phyloP scores from a whole-genome alignment of 2,797 vertebrate genomes.

The Sebastes itinus region DNA sequence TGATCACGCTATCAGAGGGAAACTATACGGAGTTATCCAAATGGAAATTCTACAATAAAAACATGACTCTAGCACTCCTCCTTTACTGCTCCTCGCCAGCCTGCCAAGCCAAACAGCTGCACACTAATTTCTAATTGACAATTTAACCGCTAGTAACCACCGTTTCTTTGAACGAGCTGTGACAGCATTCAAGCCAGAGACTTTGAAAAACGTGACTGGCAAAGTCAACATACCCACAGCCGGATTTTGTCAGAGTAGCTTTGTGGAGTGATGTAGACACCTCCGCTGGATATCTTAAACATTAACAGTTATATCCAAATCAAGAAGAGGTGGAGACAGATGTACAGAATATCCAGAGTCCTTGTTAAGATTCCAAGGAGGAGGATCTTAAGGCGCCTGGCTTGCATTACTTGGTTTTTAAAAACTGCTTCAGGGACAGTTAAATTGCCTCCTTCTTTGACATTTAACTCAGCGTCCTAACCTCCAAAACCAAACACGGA shows the following conservation, averaged over 20 bases:
- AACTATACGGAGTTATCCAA: conserved; percentile 41
- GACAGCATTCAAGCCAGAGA: conserved; percentile 47
- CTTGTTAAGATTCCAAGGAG: conserved; percentile 58
- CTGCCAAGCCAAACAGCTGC: conserved; percentile 65
- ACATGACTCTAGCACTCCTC: conserved; percentile 43
- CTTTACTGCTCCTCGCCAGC: background rate
- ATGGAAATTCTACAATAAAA: conserved; percentile 67
- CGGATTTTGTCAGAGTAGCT: conserved; percentile 10
- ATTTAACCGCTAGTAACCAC: conserved; percentile 47
- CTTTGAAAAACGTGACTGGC: conserved; percentile 13
- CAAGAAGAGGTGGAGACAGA: conserved; percentile 39
- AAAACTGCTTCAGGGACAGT: conserved; percentile 63
- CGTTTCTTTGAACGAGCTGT: conserved; percentile 41
- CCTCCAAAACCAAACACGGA: conserved; percentile 67
- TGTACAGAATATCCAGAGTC: conserved; percentile 25
- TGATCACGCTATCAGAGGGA: conserved; percentile 68
- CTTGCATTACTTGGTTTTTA: conserved; percentile 68
- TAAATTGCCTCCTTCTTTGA: conserved; percentile 66
- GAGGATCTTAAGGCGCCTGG: conserved; percentile 64
- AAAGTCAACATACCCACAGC: conserved; percentile 28
- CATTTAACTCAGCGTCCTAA: conserved; percentile 57
- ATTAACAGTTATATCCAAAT: conserved; percentile 16
- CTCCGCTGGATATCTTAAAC: conserved; percentile 18
- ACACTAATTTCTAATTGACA: conserved; percentile 54
- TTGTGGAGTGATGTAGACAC: conserved; percentile 20